Evolutionary conservation across 2,888 invertebrate species (phyloP), one percentile per base, ranked within the genome.

Genomic region (Parnassius apollo): DNA sequence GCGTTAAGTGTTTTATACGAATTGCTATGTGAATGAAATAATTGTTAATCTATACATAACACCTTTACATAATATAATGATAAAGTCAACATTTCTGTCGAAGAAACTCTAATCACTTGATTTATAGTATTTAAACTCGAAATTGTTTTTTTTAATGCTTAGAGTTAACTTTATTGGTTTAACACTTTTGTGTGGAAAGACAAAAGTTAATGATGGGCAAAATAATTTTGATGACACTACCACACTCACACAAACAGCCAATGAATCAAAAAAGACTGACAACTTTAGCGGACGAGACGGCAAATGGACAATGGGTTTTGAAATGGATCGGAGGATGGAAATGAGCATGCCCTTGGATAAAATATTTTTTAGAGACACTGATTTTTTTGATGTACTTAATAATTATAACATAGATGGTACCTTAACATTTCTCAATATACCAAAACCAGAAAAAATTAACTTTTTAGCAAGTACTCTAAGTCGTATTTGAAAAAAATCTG

Each of bases 261-360:
- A 82, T 83, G 77, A 80, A 79, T 84, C 85, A 86, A 87, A 87
- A 85, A 86, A 85, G 86, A 86, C 86, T 83, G 81, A 74, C 72
- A 76, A 71, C 70, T 77, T 69, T 72, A 49, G 77, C 74, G 79
- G 83, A 78, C 76, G 75, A 77, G 73, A 75, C 72, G 68, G 67
- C 62, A 62, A 65, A 67, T 67, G 71, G 77, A 76, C 73, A 74
- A 78, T 77, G 81, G 75, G 75, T 72, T 73, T 68, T 69, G 71
- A 69, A 67, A 65, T 67, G 78, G 78, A 70, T 69, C 68, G 69
- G 71, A 73, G 75, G 73, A 74, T 76, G 76, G 74, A 75, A 71
- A 71, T 72, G 75, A 75, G 72, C 84, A 84, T 84, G 83, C 83
- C 79, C 77, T 73, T 72, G 75, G 73, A 75, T 71, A 75, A 74